Evolutionary conservation across 2,113 vertebrate species (phyloP).

Genomic region (Sakesphorus luctuosus): DNA sequence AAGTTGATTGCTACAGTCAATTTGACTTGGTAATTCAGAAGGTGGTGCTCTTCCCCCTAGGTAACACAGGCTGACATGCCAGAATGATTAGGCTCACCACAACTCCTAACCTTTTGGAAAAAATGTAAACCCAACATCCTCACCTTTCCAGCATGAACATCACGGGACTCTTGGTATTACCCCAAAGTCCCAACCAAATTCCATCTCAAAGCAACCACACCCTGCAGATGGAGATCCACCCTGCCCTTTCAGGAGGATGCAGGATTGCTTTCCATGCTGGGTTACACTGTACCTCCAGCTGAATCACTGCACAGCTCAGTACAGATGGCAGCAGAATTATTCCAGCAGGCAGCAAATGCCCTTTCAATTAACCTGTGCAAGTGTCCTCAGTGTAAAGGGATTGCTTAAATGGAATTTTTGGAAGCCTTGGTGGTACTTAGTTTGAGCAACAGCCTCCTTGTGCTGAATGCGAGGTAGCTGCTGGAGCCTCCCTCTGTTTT

Average conservation of each 20-base stretch:
- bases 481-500: neutral
- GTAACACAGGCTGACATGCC: neutral
- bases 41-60: conserved; percentile 60
- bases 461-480: accelerated
- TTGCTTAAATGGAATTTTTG: neutral
- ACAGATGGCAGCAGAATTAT: neutral
- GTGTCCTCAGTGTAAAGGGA: neutral
- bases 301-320: neutral
- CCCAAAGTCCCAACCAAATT: conserved; percentile 20
- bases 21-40: conserved; percentile 64
- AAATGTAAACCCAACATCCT: conserved; percentile 37
- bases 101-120: conserved; percentile 11
- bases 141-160: neutral
- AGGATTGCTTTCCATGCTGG: neutral
- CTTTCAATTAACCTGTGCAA: neutral
- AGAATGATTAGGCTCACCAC: conserved; percentile 4
- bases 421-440: neutral
- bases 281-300: neutral
- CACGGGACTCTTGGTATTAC: conserved; percentile 2
- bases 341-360: neutral
- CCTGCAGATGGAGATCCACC: conserved; percentile 38
- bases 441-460: neutral
- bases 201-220: neutral
- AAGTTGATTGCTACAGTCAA: conserved; percentile 24
- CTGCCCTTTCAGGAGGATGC: conserved; percentile 8